phyloP scores from a whole-genome alignment of 2,888 invertebrate species.

The Macroteleia sp. region DNA sequence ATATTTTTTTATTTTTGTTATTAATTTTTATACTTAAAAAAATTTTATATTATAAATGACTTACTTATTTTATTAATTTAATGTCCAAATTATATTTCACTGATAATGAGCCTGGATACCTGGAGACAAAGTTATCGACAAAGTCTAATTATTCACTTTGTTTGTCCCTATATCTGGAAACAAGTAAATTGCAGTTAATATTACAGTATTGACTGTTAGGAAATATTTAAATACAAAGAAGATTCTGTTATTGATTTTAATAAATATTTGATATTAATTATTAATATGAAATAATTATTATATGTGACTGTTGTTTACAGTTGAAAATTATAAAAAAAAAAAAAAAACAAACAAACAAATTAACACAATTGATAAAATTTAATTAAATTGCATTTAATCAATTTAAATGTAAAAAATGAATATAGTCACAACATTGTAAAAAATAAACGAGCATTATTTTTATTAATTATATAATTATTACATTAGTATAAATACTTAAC shows the following conservation, averaged over 20 bases:
- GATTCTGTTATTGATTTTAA: neutral
- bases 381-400: neutral
- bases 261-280: neutral
- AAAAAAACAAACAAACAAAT: too few species aligned
- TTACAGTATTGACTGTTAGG: neutral
- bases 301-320: neutral
- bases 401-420: neutral
- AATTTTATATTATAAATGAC: slow-evolving; percentile 1
- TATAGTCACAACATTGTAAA: neutral
- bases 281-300: neutral
- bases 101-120: neutral
- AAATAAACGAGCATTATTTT: neutral
- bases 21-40: neutral
- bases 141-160: too few species aligned
- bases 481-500: neutral
- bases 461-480: neutral
- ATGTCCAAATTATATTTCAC: neutral
- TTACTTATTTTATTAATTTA: neutral
- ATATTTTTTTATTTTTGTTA: neutral
- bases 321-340: neutral
- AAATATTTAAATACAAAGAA: neutral
- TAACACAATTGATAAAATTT: neutral
- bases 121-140: neutral
- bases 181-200: neutral
- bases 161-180: neutral